phyloP scores from a whole-genome alignment of 2,113 vertebrate species.

The Phainopepla nitens region DNA sequence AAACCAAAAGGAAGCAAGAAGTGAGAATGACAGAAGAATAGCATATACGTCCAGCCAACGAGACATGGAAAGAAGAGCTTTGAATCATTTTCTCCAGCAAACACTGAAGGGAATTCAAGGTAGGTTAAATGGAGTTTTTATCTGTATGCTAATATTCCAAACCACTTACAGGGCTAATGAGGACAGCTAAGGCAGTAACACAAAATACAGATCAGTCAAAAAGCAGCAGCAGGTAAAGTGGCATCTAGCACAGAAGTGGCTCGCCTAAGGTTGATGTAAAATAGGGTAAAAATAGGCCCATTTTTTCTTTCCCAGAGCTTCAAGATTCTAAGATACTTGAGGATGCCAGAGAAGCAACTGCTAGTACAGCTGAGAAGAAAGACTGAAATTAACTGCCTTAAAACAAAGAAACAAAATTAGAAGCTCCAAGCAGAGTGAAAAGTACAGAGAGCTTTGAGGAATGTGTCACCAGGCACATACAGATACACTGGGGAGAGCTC shows the following conservation, averaged over 20 bases:
- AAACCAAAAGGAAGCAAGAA: background rate
- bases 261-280: background rate
- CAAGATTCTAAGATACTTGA: background rate
- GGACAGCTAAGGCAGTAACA: background rate
- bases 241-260: background rate
- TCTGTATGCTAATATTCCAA: background rate
- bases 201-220: background rate
- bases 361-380: background rate
- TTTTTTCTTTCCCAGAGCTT: background rate
- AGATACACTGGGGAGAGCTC: background rate
- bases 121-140: background rate
- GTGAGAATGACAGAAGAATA: background rate
- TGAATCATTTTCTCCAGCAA: background rate
- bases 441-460: background rate
- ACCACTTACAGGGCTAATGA: background rate
- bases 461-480: background rate
- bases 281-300: background rate
- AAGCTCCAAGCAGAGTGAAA: background rate
- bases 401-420: background rate
- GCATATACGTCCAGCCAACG: rapidly evolving
- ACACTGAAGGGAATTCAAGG: background rate
- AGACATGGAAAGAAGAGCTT: background rate
- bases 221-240: background rate
- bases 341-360: background rate
- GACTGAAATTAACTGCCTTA: background rate